phyloP scores from a whole-genome alignment of 2,113 vertebrate genomes.

The Acrocephalus arundinaceus region DNA sequence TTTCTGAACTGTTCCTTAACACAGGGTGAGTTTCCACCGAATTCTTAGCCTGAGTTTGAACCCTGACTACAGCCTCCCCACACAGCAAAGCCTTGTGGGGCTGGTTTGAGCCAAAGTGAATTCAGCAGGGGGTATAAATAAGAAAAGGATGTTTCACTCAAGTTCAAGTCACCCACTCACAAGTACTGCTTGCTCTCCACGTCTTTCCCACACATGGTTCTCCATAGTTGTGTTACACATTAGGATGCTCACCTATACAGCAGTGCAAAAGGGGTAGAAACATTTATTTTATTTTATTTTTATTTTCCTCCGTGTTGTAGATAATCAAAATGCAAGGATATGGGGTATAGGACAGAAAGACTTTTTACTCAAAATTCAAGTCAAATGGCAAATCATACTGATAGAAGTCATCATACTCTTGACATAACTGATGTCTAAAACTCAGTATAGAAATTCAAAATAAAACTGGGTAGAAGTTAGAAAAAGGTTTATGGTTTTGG shows the following conservation, averaged over 20 bases:
- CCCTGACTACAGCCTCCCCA: constrained; percentile 8
- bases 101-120: not conserved
- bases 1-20: not conserved
- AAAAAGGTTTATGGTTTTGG: not conserved
- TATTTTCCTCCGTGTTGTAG: not conserved
- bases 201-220: not conserved
- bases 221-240: accelerated
- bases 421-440: not conserved
- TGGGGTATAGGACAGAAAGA: not conserved
- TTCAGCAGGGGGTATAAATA: not conserved
- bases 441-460: not conserved
- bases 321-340: not conserved
- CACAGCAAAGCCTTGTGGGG: not conserved
- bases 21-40: not conserved
- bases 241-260: not conserved
- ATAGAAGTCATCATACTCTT: accelerated
- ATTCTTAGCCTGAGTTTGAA: constrained; percentile 4
- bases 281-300: not conserved
- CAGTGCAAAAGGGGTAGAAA: not conserved
- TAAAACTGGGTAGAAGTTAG: not conserved
- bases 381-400: not conserved
- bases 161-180: not conserved
- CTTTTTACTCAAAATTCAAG: not conserved
- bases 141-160: not conserved
- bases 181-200: not conserved